Percentiles rank a stretch among this genome's conserved stretches.
phyloP scores from a whole-genome alignment of 2,797 vertebrate species.

The Geotria australis region DNA sequence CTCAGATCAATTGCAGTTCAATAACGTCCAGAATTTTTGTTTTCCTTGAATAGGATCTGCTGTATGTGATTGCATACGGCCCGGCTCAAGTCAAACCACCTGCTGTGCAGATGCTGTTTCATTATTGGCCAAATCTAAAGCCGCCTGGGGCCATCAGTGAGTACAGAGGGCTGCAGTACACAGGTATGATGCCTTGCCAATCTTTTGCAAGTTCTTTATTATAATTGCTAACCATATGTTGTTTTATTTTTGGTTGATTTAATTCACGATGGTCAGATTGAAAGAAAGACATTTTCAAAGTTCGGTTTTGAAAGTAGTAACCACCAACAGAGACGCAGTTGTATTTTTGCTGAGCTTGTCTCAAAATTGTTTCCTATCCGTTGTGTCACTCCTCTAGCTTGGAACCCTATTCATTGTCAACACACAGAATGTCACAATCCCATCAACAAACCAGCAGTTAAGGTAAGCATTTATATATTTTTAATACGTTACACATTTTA shows the following conservation, averaged over 20 bases:
- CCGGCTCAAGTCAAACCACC: conserved; percentile 95
- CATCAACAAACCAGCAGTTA: conserved; percentile 95
- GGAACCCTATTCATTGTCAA: conserved; percentile 98
- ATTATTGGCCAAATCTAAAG: conserved; percentile 97
- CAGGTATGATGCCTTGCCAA: conserved; percentile 57
- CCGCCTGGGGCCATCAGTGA: conserved; percentile 93
- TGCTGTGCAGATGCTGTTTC: conserved; percentile 95
- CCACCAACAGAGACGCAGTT: no score
- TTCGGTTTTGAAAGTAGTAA: background rate
- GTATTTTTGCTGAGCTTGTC: no score
- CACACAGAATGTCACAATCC: conserved; percentile 96
- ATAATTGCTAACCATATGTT: no score
- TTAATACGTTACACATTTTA: no score
- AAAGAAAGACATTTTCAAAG: conserved; percentile 4
- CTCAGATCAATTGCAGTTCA: no score
- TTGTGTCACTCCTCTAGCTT: conserved; percentile 25
- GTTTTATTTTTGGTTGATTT: conserved; percentile 1
- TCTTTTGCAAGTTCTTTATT: no score
- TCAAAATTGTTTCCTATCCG: no score
- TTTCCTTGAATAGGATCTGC: conserved; percentile 31
- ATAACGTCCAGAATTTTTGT: no score
- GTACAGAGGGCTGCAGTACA: conserved; percentile 89
- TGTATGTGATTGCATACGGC: conserved; percentile 92
- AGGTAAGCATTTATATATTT: conserved; percentile 15
- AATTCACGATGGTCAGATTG: conserved; percentile 5